Evolutionary conservation across 2,888 invertebrate genomes (phyloP).

Genomic region (Aspidiotus destructor): DNA sequence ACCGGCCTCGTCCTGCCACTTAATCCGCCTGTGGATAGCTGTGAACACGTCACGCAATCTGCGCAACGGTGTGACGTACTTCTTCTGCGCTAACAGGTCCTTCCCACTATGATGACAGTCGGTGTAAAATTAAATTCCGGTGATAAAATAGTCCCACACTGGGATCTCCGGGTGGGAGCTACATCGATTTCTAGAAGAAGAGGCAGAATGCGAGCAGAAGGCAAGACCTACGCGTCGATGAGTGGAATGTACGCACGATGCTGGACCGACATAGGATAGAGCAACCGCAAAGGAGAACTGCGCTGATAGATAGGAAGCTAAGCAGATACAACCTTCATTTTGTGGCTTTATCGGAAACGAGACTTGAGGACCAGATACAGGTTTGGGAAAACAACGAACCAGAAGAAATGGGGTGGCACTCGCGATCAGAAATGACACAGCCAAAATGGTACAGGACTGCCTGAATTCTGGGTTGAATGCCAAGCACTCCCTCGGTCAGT

Average conservation of each 20-base stretch:
- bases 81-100: background rate
- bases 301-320: background rate
- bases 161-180: background rate
- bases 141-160: background rate
- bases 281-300: background rate
- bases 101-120: background rate
- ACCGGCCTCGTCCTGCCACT: no score
- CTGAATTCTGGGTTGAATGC: no score
- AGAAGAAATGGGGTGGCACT: no score
- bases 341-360: background rate
- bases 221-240: background rate
- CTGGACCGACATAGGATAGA: no score
- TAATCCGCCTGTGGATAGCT: background rate
- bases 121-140: background rate
- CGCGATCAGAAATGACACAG: no score
- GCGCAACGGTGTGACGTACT: background rate
- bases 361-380: no score
- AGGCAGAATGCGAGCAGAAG: background rate
- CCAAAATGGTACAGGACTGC: no score
- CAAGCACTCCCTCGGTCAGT: no score
- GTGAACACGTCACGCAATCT: background rate
- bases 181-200: no score
- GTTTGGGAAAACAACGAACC: no score
- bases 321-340: background rate
- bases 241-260: no score